Percentiles rank a stretch among this genome's conserved stretches.
These are phyloP conservation scores for Whitmania pigra DNA, from an alignment of 1,140 invertebrate genomes.

Conservation along the genomic window DNA sequence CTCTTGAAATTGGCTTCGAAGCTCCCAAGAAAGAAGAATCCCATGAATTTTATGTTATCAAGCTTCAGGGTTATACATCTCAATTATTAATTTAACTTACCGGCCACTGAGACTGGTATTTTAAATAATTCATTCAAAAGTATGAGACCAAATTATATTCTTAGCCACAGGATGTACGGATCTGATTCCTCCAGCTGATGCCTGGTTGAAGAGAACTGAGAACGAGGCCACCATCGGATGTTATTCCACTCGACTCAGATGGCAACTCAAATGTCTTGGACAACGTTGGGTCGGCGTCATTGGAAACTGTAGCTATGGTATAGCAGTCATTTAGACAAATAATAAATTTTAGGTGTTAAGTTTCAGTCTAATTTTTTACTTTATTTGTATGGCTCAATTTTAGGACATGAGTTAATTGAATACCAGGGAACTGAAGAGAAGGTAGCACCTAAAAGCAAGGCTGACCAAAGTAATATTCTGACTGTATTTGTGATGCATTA, in stretches of 20 bases:
- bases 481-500: no score
- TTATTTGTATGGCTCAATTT: no score
- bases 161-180: conserved; percentile 15
- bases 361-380: no score
- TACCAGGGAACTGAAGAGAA: no score
- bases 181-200: conserved; percentile 4
- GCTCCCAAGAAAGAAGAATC: neutral
- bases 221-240: conserved; percentile 17
- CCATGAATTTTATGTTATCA: neutral
- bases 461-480: no score
- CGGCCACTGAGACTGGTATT: no score
- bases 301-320: conserved; percentile 13
- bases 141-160: neutral
- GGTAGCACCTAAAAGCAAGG: no score
- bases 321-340: no score
- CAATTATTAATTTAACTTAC: no score
- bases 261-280: conserved; percentile 14
- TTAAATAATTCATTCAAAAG: no score
- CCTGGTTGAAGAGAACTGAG: conserved; percentile 13
- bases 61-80: neutral
- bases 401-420: no score
- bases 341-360: no score
- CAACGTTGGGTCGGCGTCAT: conserved; percentile 16
- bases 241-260: conserved; percentile 11
- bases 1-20: neutral